A percentile compares a stretch with the other conserved stretches of the same genome.
Conservation (phyloP, 2,113 vertebrate species). For the Tragulus kanchil region DNA sequence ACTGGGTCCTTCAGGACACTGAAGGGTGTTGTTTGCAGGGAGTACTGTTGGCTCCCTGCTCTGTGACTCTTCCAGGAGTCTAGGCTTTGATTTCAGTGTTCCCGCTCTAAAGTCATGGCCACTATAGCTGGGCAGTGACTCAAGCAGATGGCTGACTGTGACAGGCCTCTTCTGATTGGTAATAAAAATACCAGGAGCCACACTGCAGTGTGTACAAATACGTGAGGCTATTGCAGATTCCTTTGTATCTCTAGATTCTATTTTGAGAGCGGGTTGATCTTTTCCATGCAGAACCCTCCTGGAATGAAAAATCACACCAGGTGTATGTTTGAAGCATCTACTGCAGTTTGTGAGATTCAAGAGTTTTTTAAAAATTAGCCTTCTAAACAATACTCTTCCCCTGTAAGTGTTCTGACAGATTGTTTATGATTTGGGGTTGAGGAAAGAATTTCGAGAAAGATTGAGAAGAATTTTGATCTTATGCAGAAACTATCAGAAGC, state of each 20-base stretch:
- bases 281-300: slow-evolving; percentile 50
- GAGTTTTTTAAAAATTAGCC: neutral
- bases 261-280: slow-evolving; percentile 61
- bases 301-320: slow-evolving; percentile 53
- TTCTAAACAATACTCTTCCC: slow-evolving; percentile 9
- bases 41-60: neutral
- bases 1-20: neutral
- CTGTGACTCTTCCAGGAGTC: neutral
- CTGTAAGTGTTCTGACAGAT: slow-evolving; percentile 42
- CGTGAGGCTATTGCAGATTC: slow-evolving; percentile 59
- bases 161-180: slow-evolving; percentile 56
- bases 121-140: slow-evolving; percentile 42
- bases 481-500: neutral
- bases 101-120: neutral
- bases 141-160: slow-evolving; percentile 70
- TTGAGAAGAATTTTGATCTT: neutral
- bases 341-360: slow-evolving; percentile 28
- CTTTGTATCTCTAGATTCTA: slow-evolving; percentile 67
- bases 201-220: slow-evolving; percentile 62
- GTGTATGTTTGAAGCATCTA: slow-evolving; percentile 57
- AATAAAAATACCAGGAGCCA: slow-evolving; percentile 72
- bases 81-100: neutral
- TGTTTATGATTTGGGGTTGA: neutral
- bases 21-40: neutral
- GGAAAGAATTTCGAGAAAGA: no score